Evolutionary conservation across 2,888 invertebrate species (phyloP), one percentile per base, ranked within the genome.

Genomic region (Drosophila birchii): DNA sequence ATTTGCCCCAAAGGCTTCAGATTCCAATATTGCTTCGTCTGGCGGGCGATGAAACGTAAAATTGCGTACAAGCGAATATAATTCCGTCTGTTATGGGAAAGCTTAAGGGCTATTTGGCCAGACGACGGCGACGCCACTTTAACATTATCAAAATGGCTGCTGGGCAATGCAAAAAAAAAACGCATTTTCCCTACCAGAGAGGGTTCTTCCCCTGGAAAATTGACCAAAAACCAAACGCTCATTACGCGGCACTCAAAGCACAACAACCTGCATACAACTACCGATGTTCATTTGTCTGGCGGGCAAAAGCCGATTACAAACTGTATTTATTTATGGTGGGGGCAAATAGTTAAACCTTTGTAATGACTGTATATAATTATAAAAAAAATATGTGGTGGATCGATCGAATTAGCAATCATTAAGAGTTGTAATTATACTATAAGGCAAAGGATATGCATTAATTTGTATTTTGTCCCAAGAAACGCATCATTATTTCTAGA

Each of bases 41-140:
- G 86, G 57, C 45, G 61, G 20, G 72, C 53, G 78, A 67, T 76
- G 88, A 72, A 57, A 63, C 82, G 80, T 85, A 70, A 83, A 86
- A 83, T 87, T 87, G 68, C 63, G 45, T 62, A 43, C 47, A 54
- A 18, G 29, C 36, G 44, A 38, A 44, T 23, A 38, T 36, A 47
- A 18, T 39, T 43, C 68, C 23, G 51, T 51, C 51, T 51, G 51
- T 51, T 51, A 51, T 34, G 16, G 51, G 11, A 36, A 63, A 36
- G 64, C 66, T 44, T 66, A 44, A 44, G 41, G 71, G 83, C 56
- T 34, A 53, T 60, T 61, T 59, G 43, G 56, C 41, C 49, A 69
- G 38, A 44, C 36, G 32, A 32, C 11, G 26, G 29, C 57, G 32
- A 38, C 12, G 43, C 18, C 68, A 36, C 67, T 67, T 26, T 26